Evolutionary conservation across 2,888 invertebrate species (phyloP), one percentile per base, ranked within the genome.

Genomic region (Mimumesa dahlbomi): DNA sequence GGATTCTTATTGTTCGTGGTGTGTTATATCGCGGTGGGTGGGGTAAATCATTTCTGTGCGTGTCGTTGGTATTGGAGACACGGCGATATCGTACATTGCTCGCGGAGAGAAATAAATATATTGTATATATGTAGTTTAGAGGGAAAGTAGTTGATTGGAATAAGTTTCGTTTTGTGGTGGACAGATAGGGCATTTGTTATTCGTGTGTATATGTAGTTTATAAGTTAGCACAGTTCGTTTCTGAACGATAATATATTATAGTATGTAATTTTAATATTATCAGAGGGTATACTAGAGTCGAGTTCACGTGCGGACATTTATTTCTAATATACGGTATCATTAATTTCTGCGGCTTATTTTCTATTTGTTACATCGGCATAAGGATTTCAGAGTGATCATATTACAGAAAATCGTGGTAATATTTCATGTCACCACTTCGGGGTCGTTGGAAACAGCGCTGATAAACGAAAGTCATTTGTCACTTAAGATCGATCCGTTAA

Each of bases 401-500:
- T 73, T 71, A 71, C 71, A 63, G 73, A 57, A 63, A 66, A 71
- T 66, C 63, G 46, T 53, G 34, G 48, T 58, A 46, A 73, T 73
- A 73, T 73, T 66, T 73, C 73, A 73, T 62, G 73, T 73, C 73
- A 66, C 66, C 71, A 71, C 62, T 63, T 71, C 56, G 54, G 22
- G 42, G 25, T 13, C 40, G 57, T 14, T 43, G 57, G 36, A 42
- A 71, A 54, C 62, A 45, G 50, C 48, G 31, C 49, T 71, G 73
- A 73, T 73, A 71, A 73, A 73, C 67, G 71, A 34, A 56, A 67
- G 61, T 38, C 66, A 73, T 73, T 73, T 67, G 73, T 73, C 73
- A 73, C 50, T 56, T 43, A 38, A 54, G 66, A 71, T 73, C 71
- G 71, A 61, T 56, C 70, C 62, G 19, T 71, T 71, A 73, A 73